Evolutionary conservation across 2,888 invertebrate genomes (phyloP), one percentile per base, ranked within the genome.

Genomic region (Ichneumoninae sp.): DNA sequence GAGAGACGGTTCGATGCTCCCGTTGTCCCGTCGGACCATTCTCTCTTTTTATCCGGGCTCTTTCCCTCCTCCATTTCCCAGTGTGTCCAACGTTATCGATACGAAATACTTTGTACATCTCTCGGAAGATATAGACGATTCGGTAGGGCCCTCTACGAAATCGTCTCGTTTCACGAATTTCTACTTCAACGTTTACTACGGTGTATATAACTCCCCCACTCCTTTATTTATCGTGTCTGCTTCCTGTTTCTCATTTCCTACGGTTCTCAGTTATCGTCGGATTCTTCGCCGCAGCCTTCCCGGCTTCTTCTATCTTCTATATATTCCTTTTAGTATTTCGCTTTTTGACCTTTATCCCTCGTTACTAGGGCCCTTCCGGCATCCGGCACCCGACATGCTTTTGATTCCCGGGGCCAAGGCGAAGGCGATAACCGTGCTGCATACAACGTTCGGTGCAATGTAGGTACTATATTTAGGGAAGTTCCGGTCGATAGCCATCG

Each of bases 51-150:
- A 47, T 36, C 22, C 22, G 44, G 47, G 19, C 33, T 62, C 57
- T n/a, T 7, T 77, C 60, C 44, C 19, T 60, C 44, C 22, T 62
- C 36, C 62, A 65, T 75, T 44, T 26, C 69, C 8, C 74, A 57
- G 71, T 60, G 83, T 66, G 71, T 68, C 80, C 68, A 22, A 52
- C 40, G 74, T 83, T 76, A 81, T 82, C 77, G 74, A 84, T 82
- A 66, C 75, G 79, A 26, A 78, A 82, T 82, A 75, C 82, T 70
- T 71, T 75, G 66, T 82, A 79, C 79, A 79, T 75, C 30, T 75
- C 77, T 52, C n/a, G 13, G 69, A 65, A 33, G 75, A 78, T 82
- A 79, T 82, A 74, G 70, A 66, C 57, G 47, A 79, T 74, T 52
- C 54, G 47, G 62, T 72, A 19, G n/a, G 30, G 30, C 57, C 26